Percentiles rank a stretch among this genome's conserved stretches.
Conservation (phyloP, 2,888 invertebrate species). For the Tetramorium bicarinatum region DNA sequence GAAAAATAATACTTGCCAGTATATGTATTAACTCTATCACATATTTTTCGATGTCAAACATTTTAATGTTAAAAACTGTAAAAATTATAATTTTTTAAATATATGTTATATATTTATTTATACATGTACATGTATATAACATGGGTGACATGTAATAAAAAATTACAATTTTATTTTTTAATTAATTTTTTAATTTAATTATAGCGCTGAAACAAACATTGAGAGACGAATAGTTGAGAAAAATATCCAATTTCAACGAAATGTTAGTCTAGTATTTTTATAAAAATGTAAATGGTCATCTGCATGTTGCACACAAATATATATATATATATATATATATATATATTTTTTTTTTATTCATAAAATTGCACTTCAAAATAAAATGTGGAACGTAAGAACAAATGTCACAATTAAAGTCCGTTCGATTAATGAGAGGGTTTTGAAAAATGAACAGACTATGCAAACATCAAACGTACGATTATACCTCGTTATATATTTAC, state of each 20-base stretch:
- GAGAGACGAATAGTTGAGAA: background rate
- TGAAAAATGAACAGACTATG: slow-evolving; percentile 21
- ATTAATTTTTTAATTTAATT: slow-evolving; percentile 1
- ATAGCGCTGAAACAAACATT: background rate
- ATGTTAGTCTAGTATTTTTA: slow-evolving; percentile 19
- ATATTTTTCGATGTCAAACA: background rate
- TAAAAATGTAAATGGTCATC: background rate
- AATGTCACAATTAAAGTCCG: background rate
- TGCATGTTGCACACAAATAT: background rate
- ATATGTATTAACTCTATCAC: background rate
- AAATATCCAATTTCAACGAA: slow-evolving; percentile 10
- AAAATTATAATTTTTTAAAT: background rate
- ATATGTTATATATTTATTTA: no score
- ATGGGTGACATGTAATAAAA: background rate
- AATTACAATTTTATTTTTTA: slow-evolving; percentile 14
- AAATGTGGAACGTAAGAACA: background rate
- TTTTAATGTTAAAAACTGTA: background rate
- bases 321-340: no score
- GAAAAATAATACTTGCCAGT: slow-evolving; percentile 8
- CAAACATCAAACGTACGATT: slow-evolving; percentile 39
- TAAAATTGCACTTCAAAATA: background rate
- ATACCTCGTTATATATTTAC: slow-evolving; percentile 43
- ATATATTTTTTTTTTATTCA: background rate
- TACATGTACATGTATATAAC: no score
- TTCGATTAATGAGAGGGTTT: slow-evolving; percentile 10